phyloP scores from a whole-genome alignment of 1,140 invertebrate species.

The Epicauta chinensis region DNA sequence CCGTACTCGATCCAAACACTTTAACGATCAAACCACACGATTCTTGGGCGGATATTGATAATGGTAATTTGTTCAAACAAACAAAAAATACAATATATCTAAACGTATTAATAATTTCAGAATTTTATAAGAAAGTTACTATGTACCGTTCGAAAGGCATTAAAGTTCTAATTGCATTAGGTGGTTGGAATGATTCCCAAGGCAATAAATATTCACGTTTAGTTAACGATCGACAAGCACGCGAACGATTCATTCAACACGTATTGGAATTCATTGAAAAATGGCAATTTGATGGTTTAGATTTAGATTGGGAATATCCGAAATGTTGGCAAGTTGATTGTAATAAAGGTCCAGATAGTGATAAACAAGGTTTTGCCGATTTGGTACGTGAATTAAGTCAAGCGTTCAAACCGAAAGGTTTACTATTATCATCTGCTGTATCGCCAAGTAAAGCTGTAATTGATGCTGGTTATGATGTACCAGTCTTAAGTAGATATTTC shows the following conservation, averaged over 20 bases:
- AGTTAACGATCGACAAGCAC: slow-evolving; percentile 49
- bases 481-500: slow-evolving; percentile 59
- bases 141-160: slow-evolving; percentile 52
- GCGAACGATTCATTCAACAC: slow-evolving; percentile 53
- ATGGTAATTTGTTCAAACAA: slow-evolving; percentile 48
- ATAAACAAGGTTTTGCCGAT: slow-evolving; percentile 66
- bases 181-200: slow-evolving; percentile 66
- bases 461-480: slow-evolving; percentile 73
- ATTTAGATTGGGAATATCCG: slow-evolving; percentile 69
- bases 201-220: slow-evolving; percentile 57
- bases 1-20: slow-evolving; percentile 51
- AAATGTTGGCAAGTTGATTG: slow-evolving; percentile 73
- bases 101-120: slow-evolving; percentile 20
- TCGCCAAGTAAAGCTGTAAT: slow-evolving; percentile 78
- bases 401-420: slow-evolving; percentile 62
- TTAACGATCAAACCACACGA: slow-evolving; percentile 55
- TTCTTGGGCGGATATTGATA: slow-evolving; percentile 60
- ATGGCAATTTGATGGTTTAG: slow-evolving; percentile 62
- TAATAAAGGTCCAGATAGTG: slow-evolving; percentile 63
- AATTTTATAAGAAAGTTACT: slow-evolving; percentile 60
- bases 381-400: slow-evolving; percentile 64
- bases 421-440: slow-evolving; percentile 74
- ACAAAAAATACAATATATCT: neutral
- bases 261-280: slow-evolving; percentile 55
- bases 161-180: slow-evolving; percentile 62